phyloP scores from a whole-genome alignment of 2,797 vertebrate species.

The Anas georgica region DNA sequence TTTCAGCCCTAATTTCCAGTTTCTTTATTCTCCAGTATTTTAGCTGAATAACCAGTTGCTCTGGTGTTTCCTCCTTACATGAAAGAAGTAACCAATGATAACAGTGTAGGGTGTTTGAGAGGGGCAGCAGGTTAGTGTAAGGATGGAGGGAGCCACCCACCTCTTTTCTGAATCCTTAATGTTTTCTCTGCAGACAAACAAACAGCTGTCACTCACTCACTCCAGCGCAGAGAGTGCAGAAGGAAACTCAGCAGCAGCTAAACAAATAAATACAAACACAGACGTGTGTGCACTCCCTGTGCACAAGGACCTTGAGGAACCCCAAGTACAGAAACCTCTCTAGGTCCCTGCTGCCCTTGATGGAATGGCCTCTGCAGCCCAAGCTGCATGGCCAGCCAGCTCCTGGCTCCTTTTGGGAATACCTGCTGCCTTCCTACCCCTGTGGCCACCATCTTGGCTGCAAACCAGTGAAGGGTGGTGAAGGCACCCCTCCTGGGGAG shows the following conservation, averaged over 20 bases:
- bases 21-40: neutral
- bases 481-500: neutral
- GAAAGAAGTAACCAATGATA: neutral
- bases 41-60: neutral
- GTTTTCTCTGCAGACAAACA: neutral
- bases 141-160: neutral
- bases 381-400: neutral
- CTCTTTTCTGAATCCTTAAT: neutral
- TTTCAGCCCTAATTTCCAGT: neutral
- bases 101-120: rapidly evolving
- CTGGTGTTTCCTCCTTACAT: neutral
- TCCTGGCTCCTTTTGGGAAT: no score
- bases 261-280: neutral
- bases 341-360: neutral
- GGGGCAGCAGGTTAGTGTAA: neutral
- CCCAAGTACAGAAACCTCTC: neutral
- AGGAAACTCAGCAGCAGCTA: neutral
- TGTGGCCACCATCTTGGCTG: neutral
- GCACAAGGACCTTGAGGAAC: rapidly evolving
- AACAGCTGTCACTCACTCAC: constrained; percentile 26
- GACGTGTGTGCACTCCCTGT: rapidly evolving
- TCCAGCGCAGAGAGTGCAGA: neutral
- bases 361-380: neutral
- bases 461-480: neutral
- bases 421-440: neutral